Percentiles rank a stretch among this genome's conserved stretches.
Evolutionary conservation across 2,797 vertebrate genomes (phyloP).

Genomic region (Zenarchopterus dispar): DNA sequence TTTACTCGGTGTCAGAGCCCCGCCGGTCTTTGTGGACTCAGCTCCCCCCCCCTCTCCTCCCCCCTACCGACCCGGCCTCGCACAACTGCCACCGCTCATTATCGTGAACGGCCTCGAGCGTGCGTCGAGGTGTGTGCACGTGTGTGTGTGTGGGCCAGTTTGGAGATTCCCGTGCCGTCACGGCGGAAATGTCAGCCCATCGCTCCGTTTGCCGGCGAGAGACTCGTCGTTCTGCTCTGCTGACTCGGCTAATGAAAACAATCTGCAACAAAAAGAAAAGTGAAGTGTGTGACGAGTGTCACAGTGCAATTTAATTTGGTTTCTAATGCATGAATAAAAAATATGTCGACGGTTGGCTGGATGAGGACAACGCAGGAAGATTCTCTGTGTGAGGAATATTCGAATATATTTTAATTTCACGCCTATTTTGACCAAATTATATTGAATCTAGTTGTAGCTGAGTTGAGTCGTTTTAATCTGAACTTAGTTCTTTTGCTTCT

Average conservation of each 20-base stretch:
- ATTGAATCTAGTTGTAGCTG: background rate
- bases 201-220: slow-evolving; percentile 50
- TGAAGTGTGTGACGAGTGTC: slow-evolving; percentile 8
- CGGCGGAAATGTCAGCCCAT: slow-evolving; percentile 61
- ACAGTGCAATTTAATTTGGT: slow-evolving; percentile 19
- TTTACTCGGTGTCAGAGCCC: slow-evolving; percentile 23
- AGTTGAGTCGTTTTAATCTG: too few species aligned
- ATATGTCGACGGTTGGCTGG: background rate
- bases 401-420: slow-evolving; percentile 12
- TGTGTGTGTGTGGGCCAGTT: slow-evolving; percentile 47
- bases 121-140: slow-evolving; percentile 4
- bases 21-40: slow-evolving; percentile 31
- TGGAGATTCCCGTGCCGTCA: slow-evolving; percentile 54
- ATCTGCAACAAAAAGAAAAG: slow-evolving; percentile 14
- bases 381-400: background rate
- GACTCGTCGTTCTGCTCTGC: slow-evolving; percentile 58
- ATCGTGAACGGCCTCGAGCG: slow-evolving; percentile 25
- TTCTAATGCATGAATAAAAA: background rate
- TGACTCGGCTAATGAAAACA: slow-evolving; percentile 62
- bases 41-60: slow-evolving; percentile 14
- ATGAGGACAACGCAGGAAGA: background rate
- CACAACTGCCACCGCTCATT: slow-evolving; percentile 52
- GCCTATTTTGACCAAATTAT: background rate
- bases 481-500: too few species aligned
- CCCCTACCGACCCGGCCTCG: slow-evolving; percentile 14